Base-by-base conservation (phyloP, 2,888 invertebrate genomes). In the Aspidiotus rigidus region DNA sequence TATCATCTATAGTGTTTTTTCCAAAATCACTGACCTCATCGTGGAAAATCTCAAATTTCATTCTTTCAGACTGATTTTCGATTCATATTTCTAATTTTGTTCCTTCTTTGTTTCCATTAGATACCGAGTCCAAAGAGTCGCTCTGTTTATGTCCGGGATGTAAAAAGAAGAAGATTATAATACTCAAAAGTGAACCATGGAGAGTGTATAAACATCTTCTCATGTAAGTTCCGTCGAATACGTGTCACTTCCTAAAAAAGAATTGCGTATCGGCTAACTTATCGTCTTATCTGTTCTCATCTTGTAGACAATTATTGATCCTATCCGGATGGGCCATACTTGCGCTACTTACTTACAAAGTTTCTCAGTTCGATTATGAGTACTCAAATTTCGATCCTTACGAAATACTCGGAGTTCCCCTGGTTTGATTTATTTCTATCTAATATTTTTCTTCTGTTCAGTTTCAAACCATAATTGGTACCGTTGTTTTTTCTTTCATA, bases 381-480 rank as follows among this genome's bases (percentile, higher is more conserved):
- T 93, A 94, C 87, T 91, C 93, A 8, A 98, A 97, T 79, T 99
- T 98, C 81, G 98, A 99, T 83, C 99, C 99, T 0, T 99, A 93
- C 81, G 92, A 93, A 78, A 97, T 99, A 77, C 82, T 99, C 71
- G 90, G 89, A 62, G 83, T 99, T 73, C 90, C 95, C 69, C 83
- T 89, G 72, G 87, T 87, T 40, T 28, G 28, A 28, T 28, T 28
- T 5, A 28, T 64, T 44, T 57, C 49, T 44, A 10, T 28, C 11
- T 17, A 69, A 60, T 61, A 28, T 39, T 13, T 10, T 11, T 62
- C 42, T 61, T 53, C 15, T 41, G n/a, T n/a, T 16, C 0, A 10
- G n/a, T 55, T 9, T 60, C 11, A 60, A 16, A 60, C 7, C 6
- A 60, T 60, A 7, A 10, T 60, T 60, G n/a, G 10, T 39, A 60